These are phyloP conservation scores for Brachionus rubens DNA, from an alignment of 1,140 invertebrate species.

Conservation along the genomic window DNA sequence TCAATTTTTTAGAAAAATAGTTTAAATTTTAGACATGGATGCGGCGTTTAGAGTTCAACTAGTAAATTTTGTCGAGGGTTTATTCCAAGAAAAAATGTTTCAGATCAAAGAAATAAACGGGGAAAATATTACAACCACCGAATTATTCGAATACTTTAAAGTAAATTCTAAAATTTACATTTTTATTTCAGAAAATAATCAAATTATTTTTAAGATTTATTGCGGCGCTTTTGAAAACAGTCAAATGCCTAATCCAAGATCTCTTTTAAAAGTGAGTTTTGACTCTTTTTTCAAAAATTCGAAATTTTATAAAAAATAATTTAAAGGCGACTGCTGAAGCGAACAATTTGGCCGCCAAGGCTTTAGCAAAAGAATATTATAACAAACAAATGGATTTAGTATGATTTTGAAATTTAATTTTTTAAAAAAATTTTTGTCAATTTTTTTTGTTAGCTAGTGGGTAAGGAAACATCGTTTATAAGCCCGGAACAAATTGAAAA, in stretches of 20 bases:
- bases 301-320: too few species aligned
- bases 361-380: slow-evolving; percentile 87
- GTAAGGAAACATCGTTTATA: slow-evolving; percentile 82
- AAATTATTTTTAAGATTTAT: slow-evolving; percentile 72
- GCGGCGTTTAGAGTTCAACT: slow-evolving; percentile 82
- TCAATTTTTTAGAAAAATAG: slow-evolving; percentile 89
- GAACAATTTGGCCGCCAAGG: slow-evolving; percentile 88
- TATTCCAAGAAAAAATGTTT: slow-evolving; percentile 85
- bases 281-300: slow-evolving; percentile 88
- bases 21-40: slow-evolving; percentile 90
- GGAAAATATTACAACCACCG: slow-evolving; percentile 82
- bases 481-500: slow-evolving; percentile 74
- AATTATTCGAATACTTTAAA: slow-evolving; percentile 94
- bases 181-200: too few species aligned
- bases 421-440: neutral
- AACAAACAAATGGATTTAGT: slow-evolving; percentile 75
- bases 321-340: slow-evolving; percentile 89
- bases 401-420: neutral
- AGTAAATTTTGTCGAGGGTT: slow-evolving; percentile 76
- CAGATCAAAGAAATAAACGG: slow-evolving; percentile 89
- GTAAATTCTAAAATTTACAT: too few species aligned
- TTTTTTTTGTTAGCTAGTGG: slow-evolving; percentile 76
- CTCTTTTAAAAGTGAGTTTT: slow-evolving; percentile 94
- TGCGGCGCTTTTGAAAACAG: slow-evolving; percentile 92
- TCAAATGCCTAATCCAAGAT: slow-evolving; percentile 94